Evolutionary conservation across 1,140 invertebrate species (phyloP), one percentile per base, ranked within the genome.

Genomic region (Ips typographus): DNA sequence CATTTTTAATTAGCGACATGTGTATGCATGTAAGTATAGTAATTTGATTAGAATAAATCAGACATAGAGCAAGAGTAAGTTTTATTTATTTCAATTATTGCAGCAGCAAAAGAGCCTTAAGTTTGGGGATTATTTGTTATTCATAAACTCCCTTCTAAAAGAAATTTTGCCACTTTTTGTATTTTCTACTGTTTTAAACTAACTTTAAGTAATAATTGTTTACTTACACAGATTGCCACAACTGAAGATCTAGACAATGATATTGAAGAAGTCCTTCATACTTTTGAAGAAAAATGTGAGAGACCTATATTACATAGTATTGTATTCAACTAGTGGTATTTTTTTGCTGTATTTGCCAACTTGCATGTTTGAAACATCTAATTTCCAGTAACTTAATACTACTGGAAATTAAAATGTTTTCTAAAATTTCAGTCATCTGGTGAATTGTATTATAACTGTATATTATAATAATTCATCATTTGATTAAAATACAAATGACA

Each of bases 181-280:
- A 22, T 22, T 22, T 22, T 22, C 22, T 22, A 22, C 22, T 22
- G 22, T 22, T 77, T 75, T 40, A 75, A 22, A 22, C 22, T 22
- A 22, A 22, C 22, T 22, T 71, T 88, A 86, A 22, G 81, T 55
- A n/a, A 38, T 22, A 55, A 55, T 55, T 37, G 7, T 49, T 56
- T 22, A 22, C 22, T 22, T 22, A 22, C 22, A 22, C 44, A 96
- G 93, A 84, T 99, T 81, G 87, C 91, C 4, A 89, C 92, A 80
- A 93, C 91, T 75, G 91, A 95, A 56, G 97, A 99, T 81, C 83
- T 99, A 71, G 98, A 99, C 77, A 97, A 99, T 85, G 96, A 99
- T 78, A 96, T 99, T 76, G 97, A 99, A 82, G 95, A 98, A 85
- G 83, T 99, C 64, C 83, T 99, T 43, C 94, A 96, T 77, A 94